Evolutionary conservation across 1,140 invertebrate genomes (phyloP), one percentile per base, ranked within the genome.

Genomic region (Drosophila truncata): DNA sequence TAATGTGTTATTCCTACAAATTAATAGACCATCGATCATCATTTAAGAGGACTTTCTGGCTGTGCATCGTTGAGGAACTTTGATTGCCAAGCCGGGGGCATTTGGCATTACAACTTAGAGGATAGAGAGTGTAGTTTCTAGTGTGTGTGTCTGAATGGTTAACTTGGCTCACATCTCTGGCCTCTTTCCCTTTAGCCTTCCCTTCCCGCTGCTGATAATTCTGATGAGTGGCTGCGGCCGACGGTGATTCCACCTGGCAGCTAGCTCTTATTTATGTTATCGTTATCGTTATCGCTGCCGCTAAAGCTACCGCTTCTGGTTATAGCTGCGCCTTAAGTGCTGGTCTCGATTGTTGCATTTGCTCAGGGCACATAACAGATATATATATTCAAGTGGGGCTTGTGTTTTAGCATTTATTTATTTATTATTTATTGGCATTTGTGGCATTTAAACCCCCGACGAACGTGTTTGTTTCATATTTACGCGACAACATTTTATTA

Each of bases 401-500:
- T 67, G 61, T 70, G 67, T 31, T 39, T 49, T 18, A 33, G 35
- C 39, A 44, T 33, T 60, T 49, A 27, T 52, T 42, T 44, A 27
- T 52, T 39, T 42, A 52, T 46, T 65, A 73, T 55, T 50, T 55
- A 35, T 27, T 72, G 47, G 27, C 35, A 37, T 57, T 14, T 71
- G 49, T 42, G 35, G 69, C 62, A 69, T 78, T 42, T 47, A 66
- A 64, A 23, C 57, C 23, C 35, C 47, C 42, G 39, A 33, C 66
- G 84, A 78, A 87, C 83, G 83, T 87, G 60, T 78, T 78, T 80
- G 50, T 78, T 71, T 65, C 31, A 79, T 73, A 73, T 73, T 88
- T 70, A 59, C 84, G 83, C 84, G 83, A 87, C 76, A 87, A 73
- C 35, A 76, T 60, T 88, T 87, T 72, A 75, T 71, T 69, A 80